Conservation (phyloP, 64 coral and sea anemone species). For the Dendrophyllia cribrosa region DNA sequence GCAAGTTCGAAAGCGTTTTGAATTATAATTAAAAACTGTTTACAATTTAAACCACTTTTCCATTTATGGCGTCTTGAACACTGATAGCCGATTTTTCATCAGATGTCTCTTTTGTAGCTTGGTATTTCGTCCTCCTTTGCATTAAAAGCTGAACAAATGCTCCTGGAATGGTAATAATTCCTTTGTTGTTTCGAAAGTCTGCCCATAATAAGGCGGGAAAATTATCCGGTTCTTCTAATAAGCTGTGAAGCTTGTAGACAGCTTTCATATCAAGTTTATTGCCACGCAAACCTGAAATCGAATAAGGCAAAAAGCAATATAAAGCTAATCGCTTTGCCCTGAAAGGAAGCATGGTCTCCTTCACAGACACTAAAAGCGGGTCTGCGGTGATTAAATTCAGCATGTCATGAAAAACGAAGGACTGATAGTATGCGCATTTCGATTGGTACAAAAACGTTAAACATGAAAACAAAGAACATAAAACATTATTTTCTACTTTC, state of each 20-base stretch:
- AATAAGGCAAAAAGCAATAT: background rate
- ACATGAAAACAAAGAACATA: too few relatives aligned
- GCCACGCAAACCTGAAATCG: conserved; percentile 29
- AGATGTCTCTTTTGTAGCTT: background rate
- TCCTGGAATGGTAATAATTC: conserved; percentile 55
- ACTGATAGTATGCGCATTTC: too few relatives aligned
- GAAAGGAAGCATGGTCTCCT: too few relatives aligned
- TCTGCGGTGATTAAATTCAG: too few relatives aligned
- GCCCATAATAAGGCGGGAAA: conserved; percentile 50
- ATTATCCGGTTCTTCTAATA: conserved; percentile 20
- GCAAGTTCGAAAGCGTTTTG: background rate
- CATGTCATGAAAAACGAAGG: too few relatives aligned
- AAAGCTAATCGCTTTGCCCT: background rate
- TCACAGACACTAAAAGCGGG: too few relatives aligned
- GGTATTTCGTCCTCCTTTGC: background rate
- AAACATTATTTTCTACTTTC: too few relatives aligned
- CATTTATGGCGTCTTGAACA: conserved; percentile 25
- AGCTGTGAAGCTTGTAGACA: background rate
- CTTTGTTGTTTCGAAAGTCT: conserved; percentile 61
- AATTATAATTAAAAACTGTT: background rate
- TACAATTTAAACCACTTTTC: background rate
- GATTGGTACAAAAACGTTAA: too few relatives aligned
- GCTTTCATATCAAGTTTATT: conserved; percentile 17
- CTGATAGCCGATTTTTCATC: background rate
- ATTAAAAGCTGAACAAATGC: conserved; percentile 38